Percentiles rank a stretch among this genome's conserved stretches.
These are phyloP conservation scores for Cinara cedri DNA, from an alignment of 2,888 invertebrate species.

Conservation along the genomic window DNA sequence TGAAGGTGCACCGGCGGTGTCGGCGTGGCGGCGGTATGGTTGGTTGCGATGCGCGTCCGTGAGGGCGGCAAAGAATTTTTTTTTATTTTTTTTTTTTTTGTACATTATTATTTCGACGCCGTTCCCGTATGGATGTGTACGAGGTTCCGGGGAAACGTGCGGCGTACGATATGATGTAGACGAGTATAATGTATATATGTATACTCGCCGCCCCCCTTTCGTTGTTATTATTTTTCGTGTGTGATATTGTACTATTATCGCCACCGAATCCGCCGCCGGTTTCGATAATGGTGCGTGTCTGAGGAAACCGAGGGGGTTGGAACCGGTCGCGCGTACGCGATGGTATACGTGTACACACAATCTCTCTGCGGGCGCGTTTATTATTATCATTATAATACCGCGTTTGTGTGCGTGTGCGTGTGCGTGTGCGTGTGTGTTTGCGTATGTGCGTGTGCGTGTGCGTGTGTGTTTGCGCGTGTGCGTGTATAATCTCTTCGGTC, in stretches of 20 bases:
- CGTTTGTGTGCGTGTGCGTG: no score
- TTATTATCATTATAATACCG: no score
- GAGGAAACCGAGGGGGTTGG: conserved; percentile 1
- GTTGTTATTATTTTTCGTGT: not conserved
- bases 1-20: not conserved
- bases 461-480: no score
- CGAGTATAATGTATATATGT: not conserved
- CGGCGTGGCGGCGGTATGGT: not conserved
- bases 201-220: not conserved
- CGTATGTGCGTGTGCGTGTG: no score
- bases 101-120: not conserved
- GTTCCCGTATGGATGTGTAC: not conserved
- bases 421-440: not conserved
- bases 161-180: no score
- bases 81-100: no score
- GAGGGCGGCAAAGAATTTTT: conserved; percentile 14
- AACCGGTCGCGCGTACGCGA: conserved; percentile 41
- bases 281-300: not conserved
- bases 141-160: conserved; percentile 29
- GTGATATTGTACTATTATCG: no score
- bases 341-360: no score
- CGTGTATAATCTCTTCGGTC: no score
- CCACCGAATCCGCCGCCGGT: conserved; percentile 8
- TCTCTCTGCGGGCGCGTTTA: not conserved
- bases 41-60: no score